Evolutionary conservation across 1,140 invertebrate genomes (phyloP), one percentile per base, ranked within the genome.

Genomic region (Geopemphigus sp.): DNA sequence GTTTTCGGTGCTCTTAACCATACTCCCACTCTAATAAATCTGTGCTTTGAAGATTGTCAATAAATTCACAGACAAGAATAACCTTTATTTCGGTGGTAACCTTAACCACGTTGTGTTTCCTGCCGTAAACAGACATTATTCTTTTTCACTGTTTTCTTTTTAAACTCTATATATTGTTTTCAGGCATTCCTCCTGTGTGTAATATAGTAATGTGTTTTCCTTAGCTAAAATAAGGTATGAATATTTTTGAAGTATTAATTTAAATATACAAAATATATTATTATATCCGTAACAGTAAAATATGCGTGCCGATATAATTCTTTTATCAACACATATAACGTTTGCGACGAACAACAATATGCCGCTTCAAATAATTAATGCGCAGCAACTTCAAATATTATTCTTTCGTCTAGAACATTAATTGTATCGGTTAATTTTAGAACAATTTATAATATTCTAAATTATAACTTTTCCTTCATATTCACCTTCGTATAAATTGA

Each of bases 51-150:
- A 39, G 17, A 74, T 22, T 45, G 6, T 57, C 54, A 11, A 74
- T 74, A 74, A 74, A 56, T 54, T 74, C 12, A 56, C 10, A 74
- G 72, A 59, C 32, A 74, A 39, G 19, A 57, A n/a, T n/a, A 39
- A 22, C 29, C 24, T 56, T 29, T 15, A 56, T 14, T 74, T 57
- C 12, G 4, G 72, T 22, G n/a, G 4, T 32, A 45, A 11, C 12
- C 17, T 4, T 32, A 45, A 11, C 12, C 17, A 22, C 5, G 3
- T 57, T 29, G 32, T 54, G 17, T 8, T 56, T 74, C 45, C 15
- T 57, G 54, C 29, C 54, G 19, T 57, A 74, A 74, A 19, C 32
- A 74, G 54, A 57, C 12, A 12, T 72, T 54, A 29, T 0, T 72
- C 47, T 22, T 45, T 66, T 22, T 24, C 12, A 11, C 12, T 15